phyloP scores from a whole-genome alignment of 2,113 vertebrate genomes.

The Daphoenositta chrysoptera region DNA sequence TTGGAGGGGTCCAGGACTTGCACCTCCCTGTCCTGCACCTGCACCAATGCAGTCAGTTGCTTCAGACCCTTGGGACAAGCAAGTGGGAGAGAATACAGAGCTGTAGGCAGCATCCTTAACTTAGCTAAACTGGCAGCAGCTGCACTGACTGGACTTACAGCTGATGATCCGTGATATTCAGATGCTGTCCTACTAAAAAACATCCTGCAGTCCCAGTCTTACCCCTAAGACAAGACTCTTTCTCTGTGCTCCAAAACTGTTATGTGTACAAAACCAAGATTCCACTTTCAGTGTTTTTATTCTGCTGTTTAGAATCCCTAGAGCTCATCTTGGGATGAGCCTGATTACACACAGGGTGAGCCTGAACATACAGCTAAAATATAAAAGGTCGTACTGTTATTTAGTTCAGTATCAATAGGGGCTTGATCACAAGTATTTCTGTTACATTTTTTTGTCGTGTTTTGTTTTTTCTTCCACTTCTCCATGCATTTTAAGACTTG shows the following conservation, averaged over 20 bases:
- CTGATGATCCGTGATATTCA: neutral
- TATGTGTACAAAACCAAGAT: neutral
- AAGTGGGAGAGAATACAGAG: neutral
- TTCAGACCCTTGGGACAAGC: neutral
- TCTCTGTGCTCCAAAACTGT: neutral
- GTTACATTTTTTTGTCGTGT: neutral
- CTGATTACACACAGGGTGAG: neutral
- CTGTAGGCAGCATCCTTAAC: neutral
- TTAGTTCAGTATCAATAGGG: neutral
- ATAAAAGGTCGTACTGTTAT: neutral
- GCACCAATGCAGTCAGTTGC: neutral
- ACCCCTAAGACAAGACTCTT: neutral
- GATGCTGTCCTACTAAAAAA: neutral
- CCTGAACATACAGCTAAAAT: neutral
- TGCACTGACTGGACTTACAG: neutral
- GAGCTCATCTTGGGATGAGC: neutral
- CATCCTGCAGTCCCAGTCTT: neutral
- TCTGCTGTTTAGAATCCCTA: neutral
- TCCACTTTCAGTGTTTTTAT: neutral
- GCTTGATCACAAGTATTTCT: neutral
- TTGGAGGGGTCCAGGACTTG: neutral
- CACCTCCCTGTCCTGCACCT: neutral
- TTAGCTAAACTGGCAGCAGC: neutral
- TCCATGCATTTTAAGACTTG: neutral
- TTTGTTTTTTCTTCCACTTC: accelerated